Percentiles rank a stretch among this genome's conserved stretches.
These are phyloP conservation scores for Hydrolagus colliei DNA, from an alignment of 2,797 vertebrate species.

Conservation along the genomic window DNA sequence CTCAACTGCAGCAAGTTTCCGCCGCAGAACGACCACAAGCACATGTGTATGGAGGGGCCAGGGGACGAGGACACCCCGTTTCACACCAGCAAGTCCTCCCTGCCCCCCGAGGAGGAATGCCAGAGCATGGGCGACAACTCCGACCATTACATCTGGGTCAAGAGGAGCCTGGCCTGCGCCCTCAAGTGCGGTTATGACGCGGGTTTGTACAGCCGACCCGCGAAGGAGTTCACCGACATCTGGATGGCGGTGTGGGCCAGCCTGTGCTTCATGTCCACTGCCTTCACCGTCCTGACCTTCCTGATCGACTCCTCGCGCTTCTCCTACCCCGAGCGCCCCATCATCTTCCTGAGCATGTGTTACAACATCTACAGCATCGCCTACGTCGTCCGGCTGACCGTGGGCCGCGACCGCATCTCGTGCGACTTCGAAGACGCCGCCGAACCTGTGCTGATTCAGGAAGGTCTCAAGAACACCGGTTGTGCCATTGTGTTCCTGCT, in stretches of 20 bases:
- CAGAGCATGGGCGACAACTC: slow-evolving; percentile 68
- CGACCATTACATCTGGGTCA: slow-evolving; percentile 90
- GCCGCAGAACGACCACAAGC: slow-evolving; percentile 93
- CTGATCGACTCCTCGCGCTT: slow-evolving; percentile 91
- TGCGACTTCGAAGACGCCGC: slow-evolving; percentile 91
- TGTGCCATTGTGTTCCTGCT: slow-evolving; percentile 98
- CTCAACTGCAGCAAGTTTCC: slow-evolving; percentile 97
- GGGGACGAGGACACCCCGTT: slow-evolving; percentile 81
- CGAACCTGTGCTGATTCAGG: slow-evolving; percentile 89
- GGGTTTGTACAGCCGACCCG: slow-evolving; percentile 77
- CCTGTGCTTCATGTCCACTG: slow-evolving; percentile 91
- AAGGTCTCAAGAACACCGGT: slow-evolving; percentile 96
- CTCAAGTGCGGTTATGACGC: slow-evolving; percentile 91
- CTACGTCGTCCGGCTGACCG: slow-evolving; percentile 87
- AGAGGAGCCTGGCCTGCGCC: slow-evolving; percentile 77
- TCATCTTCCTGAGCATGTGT: slow-evolving; percentile 98
- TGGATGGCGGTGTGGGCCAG: slow-evolving; percentile 98
- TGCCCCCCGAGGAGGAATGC: slow-evolving; percentile 82
- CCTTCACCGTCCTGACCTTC: slow-evolving; percentile 92
- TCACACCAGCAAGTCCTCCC: slow-evolving; percentile 61
- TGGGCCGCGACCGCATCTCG: slow-evolving; percentile 92
- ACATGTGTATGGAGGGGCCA: slow-evolving; percentile 98
- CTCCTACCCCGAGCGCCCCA: slow-evolving; percentile 92
- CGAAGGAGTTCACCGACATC: slow-evolving; percentile 90
- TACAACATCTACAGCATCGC: slow-evolving; percentile 98